A percentile compares a stretch with the other conserved stretches of the same genome.
Conservation (phyloP, 2,888 invertebrate species). For the Aspidiotus rigidus region DNA sequence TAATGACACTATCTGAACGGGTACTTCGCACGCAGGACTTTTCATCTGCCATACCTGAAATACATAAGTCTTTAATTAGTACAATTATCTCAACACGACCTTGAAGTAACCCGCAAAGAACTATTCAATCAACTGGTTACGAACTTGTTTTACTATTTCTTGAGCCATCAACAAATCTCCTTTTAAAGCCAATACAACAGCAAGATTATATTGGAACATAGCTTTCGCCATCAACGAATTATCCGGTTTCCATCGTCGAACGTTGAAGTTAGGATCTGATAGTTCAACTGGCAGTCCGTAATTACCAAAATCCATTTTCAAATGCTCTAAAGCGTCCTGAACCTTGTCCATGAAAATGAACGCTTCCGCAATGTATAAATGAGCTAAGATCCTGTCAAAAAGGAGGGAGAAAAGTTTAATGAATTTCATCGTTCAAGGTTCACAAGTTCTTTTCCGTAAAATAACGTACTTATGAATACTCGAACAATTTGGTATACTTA, state of each 20-base stretch:
- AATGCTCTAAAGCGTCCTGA: constrained; percentile 70
- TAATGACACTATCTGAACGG: constrained; percentile 55
- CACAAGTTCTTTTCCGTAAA: background rate
- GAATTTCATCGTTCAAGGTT: constrained; percentile 4
- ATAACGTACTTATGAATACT: constrained; percentile 56
- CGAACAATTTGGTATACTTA: constrained; percentile 61
- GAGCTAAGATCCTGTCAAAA: constrained; percentile 60
- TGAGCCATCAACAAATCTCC: constrained; percentile 62
- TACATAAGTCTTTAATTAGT: no score
- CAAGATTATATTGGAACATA: constrained; percentile 68
- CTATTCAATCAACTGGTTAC: constrained; percentile 19
- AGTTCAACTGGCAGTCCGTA: constrained; percentile 46
- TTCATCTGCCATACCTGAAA: constrained; percentile 50
- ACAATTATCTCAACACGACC: no score
- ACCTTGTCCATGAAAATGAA: constrained; percentile 71
- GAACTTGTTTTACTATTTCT: constrained; percentile 46
- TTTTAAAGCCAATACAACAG: constrained; percentile 62
- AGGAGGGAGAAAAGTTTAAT: constrained; percentile 6
- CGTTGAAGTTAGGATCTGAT: constrained; percentile 33
- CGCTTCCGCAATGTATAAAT: constrained; percentile 83
- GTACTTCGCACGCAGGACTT: constrained; percentile 48
- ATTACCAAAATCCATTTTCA: constrained; percentile 65
- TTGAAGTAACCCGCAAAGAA: no score
- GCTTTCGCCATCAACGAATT: constrained; percentile 57
- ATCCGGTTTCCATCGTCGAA: constrained; percentile 53